These are phyloP conservation scores for Myanophis thanlyinensis DNA, from an alignment of 2,113 vertebrate species.

Conservation along the genomic window DNA sequence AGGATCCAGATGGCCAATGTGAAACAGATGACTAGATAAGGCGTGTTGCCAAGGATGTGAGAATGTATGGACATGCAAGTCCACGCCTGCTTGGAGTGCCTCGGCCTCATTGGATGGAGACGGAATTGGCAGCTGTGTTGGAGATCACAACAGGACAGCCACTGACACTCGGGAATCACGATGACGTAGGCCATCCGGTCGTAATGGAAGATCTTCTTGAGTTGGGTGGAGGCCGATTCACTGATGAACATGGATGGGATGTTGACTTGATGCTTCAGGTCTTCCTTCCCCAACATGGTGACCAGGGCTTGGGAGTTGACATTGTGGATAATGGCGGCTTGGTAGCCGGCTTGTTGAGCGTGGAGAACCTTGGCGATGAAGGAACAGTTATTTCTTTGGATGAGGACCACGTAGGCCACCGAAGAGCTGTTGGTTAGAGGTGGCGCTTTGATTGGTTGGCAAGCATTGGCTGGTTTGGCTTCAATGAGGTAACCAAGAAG, in stretches of 20 bases:
- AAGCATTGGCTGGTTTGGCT: conserved; percentile 74
- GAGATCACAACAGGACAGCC: conserved; percentile 68
- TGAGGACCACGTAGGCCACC: conserved; percentile 68
- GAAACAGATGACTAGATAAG: not conserved
- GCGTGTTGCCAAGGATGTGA: not conserved
- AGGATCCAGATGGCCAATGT: not conserved
- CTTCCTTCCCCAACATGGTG: conserved; percentile 70
- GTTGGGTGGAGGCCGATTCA: conserved; percentile 27
- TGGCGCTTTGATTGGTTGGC: conserved; percentile 68
- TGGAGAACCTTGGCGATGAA: conserved; percentile 81
- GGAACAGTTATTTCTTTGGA: conserved; percentile 75
- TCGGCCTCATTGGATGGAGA: accelerated
- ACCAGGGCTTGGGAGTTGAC: conserved; percentile 72
- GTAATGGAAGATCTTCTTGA: conserved; percentile 6
- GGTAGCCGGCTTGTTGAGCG: conserved; percentile 80
- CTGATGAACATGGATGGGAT: conserved; percentile 80
- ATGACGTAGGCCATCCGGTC: conserved; percentile 57
- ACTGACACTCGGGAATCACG: conserved; percentile 63
- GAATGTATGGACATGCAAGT: not conserved
- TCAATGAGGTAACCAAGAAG: conserved; percentile 68
- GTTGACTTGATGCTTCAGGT: conserved; percentile 69
- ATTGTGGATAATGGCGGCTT: conserved; percentile 75
- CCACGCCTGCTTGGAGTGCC: not conserved
- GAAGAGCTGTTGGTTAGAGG: conserved; percentile 55
- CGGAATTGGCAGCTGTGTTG: not conserved